Evolutionary conservation across 2,113 vertebrate genomes (phyloP).

Genomic region (Corydoras maculifer): DNA sequence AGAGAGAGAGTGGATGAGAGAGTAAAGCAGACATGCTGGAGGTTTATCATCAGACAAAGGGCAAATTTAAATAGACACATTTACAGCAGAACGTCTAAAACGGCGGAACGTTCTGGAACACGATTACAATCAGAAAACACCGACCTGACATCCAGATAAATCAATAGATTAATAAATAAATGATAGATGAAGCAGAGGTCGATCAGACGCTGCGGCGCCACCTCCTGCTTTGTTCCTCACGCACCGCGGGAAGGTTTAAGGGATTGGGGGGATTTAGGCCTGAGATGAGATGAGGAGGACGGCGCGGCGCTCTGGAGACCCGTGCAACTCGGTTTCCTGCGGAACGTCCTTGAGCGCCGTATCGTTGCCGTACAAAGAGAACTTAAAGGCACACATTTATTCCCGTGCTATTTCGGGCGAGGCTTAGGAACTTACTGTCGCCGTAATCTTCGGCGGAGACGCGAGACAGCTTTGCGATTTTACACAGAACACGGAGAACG

Average conservation of each 20-base stretch:
- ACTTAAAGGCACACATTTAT: neutral
- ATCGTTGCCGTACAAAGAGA: conserved; percentile 14
- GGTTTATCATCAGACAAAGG: conserved; percentile 27
- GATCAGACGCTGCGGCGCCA: neutral
- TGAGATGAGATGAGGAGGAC: conserved; percentile 8
- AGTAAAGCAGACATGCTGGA: neutral
- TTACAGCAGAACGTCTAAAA: conserved; percentile 5
- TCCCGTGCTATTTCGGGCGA: neutral
- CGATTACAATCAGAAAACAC: conserved; percentile 7
- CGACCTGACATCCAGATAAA: conserved; percentile 24
- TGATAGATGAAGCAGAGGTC: neutral
- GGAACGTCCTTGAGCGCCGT: conserved; percentile 31
- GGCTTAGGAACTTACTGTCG: conserved; percentile 19
- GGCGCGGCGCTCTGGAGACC: conserved; percentile 14
- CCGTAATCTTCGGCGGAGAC: conserved; percentile 1
- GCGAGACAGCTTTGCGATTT: conserved; percentile 8
- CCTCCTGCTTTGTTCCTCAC: conserved; percentile 5
- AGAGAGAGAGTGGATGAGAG: too few species aligned
- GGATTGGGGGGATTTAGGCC: conserved; percentile 23
- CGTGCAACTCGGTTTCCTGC: neutral
- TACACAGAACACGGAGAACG: conserved; percentile 1
- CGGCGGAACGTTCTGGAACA: neutral
- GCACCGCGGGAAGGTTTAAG: conserved; percentile 21
- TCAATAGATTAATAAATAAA: neutral
- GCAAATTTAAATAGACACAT: conserved; percentile 26